Base-by-base conservation (phyloP, 2,888 invertebrate species). In the Aelia acuminata region DNA sequence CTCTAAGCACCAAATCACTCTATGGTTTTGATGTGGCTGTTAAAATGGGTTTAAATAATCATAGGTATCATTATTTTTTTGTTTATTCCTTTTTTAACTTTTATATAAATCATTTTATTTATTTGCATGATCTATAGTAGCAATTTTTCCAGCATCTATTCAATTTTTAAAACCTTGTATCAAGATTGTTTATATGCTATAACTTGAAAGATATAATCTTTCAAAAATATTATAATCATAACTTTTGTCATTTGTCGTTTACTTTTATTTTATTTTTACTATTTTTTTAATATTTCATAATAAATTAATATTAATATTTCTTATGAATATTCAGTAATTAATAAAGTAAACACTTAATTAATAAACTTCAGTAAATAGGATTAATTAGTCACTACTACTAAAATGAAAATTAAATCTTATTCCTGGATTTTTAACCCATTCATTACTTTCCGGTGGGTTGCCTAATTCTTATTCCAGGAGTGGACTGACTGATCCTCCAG, bases 11-110 rank as follows among this genome's bases (percentile, higher is more conserved):
- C 15, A 85, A 85, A 49, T 53, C 85, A 39, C 49, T 85, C 26
- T 85, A 85, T 53, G 49, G 85, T 13, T 85, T 50, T 85, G 85
- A 85, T 53, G 22, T 39, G 31, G 85, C 85, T 85, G 39, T 85
- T 35, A 85, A 35, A 39, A 85, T 85, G n/a, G 85, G 85, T 53
- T 50, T 50, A 35, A 49, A 53, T 39, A 15, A 85, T 85, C 50
- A 39, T 13, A 85, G 85, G 85, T 85, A 85, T 85, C 22, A 39
- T 85, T 39, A 53, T 63, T 63, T 26, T 15, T 31, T 31, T 18
- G 18, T 31, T 15, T 1, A 63, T 7, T 31, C 8, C 15, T 63
- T 63, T 63, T 63, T 63, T 13, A 26, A 3, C 26, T 57, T 53
- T 26, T n/a, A 53, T n/a, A 8, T 26, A 26, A n/a, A n/a, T 13